These are phyloP conservation scores for Thereva unica DNA, from an alignment of 2,888 invertebrate genomes.

Conservation along the genomic window DNA sequence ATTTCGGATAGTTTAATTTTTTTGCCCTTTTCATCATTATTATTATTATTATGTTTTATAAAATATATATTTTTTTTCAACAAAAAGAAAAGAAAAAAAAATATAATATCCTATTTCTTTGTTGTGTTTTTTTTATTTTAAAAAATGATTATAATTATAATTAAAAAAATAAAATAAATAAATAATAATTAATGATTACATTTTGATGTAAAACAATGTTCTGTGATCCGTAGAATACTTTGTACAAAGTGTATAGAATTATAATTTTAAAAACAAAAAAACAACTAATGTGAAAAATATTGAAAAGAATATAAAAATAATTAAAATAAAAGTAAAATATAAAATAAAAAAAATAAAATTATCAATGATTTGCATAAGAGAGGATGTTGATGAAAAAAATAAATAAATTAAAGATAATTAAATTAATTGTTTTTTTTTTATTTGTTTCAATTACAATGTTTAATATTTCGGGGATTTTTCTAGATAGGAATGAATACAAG, in stretches of 20 bases:
- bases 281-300: constrained; percentile 16
- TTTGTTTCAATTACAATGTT: not conserved
- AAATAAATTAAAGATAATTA: too few species aligned
- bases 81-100: too few species aligned
- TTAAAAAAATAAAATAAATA: constrained; percentile 36
- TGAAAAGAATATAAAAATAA: constrained; percentile 25
- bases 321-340: constrained; percentile 13
- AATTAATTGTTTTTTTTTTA: not conserved
- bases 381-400: too few species aligned
- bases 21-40: too few species aligned
- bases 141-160: not conserved
- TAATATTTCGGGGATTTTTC: too few species aligned
- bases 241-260: constrained; percentile 57
- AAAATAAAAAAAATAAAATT: not conserved
- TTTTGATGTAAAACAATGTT: constrained; percentile 48
- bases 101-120: constrained; percentile 30
- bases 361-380: too few species aligned
- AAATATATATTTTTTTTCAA: too few species aligned
- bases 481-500: too few species aligned
- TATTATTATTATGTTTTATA: too few species aligned
- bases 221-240: constrained; percentile 59
- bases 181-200: constrained; percentile 43
- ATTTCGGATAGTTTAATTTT: too few species aligned
- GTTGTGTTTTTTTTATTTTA: constrained; percentile 34
- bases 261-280: constrained; percentile 40